Percentiles rank a stretch among this genome's conserved stretches.
Evolutionary conservation across 2,113 vertebrate species (phyloP).

Genomic region (Panurus biarmicus): DNA sequence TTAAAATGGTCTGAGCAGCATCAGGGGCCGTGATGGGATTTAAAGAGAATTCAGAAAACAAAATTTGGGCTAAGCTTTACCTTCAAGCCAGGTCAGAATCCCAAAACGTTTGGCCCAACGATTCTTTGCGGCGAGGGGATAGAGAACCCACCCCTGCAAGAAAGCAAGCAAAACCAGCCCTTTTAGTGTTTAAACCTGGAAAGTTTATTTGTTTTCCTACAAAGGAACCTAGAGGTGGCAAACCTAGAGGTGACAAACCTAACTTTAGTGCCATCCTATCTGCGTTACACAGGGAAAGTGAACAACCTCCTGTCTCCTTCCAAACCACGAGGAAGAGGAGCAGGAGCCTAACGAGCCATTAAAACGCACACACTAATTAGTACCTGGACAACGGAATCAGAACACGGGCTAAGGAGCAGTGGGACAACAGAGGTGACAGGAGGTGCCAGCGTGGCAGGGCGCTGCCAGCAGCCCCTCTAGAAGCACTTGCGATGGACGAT

Average conservation of each 20-base stretch:
- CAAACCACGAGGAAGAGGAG: not conserved
- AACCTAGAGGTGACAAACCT: not conserved
- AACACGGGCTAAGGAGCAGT: not conserved
- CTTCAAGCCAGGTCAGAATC: not conserved
- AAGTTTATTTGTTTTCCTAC: slow-evolving; percentile 35
- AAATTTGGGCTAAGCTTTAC: not conserved
- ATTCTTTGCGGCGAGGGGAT: rapidly evolving
- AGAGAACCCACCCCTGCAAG: not conserved
- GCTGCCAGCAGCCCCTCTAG: slow-evolving; percentile 44
- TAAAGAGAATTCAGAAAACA: not conserved
- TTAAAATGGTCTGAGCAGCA: not conserved
- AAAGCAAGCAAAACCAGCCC: not conserved
- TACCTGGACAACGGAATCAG: not conserved
- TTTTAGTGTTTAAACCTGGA: not conserved
- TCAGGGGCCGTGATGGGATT: rapidly evolving
- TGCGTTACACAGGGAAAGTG: not conserved
- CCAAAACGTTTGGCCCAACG: rapidly evolving
- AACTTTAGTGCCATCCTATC: not conserved
- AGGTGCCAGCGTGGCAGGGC: not conserved
- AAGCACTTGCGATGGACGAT: slow-evolving; percentile 69
- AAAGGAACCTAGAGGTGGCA: not conserved
- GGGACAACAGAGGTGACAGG: not conserved
- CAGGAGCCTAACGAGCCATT: not conserved
- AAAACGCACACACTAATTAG: not conserved
- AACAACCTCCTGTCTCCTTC: not conserved